Percentiles rank a stretch among this genome's conserved stretches.
These are phyloP conservation scores for roundworm (Caenorhabditis elegans) DNA, from an alignment of 1,140 invertebrate genomes.

Conservation along the genomic window DNA sequence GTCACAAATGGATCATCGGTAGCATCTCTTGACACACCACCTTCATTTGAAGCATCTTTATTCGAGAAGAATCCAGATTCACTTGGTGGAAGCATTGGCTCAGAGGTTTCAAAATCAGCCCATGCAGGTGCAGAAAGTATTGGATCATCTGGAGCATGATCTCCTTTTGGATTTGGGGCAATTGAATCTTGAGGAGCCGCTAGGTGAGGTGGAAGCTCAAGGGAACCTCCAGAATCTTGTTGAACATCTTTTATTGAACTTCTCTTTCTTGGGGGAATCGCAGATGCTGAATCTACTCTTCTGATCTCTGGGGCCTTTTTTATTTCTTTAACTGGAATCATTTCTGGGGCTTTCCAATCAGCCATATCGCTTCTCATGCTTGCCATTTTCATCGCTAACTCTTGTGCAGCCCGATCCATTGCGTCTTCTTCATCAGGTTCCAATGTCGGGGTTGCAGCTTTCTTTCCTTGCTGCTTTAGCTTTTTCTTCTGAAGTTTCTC, in stretches of 20 bases:
- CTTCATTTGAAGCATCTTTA: conserved; percentile 30
- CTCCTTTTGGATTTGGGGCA: conserved; percentile 38
- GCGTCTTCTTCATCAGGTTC: conserved; percentile 62
- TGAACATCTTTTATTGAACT: conserved; percentile 42
- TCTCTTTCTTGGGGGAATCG: conserved; percentile 44
- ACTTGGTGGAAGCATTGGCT: conserved; percentile 51
- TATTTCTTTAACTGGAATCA: neutral
- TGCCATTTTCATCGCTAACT: conserved; percentile 60
- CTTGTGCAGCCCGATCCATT: conserved; percentile 59
- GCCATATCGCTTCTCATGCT: conserved; percentile 42
- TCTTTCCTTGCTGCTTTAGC: conserved; percentile 47
- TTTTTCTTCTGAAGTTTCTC: conserved; percentile 61
- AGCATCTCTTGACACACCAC: neutral
- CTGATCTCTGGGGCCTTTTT: conserved; percentile 16
- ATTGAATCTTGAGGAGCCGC: neutral
- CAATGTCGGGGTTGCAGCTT: conserved; percentile 45
- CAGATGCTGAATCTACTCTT: conserved; percentile 38
- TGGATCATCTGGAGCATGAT: conserved; percentile 42
- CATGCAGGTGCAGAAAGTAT: conserved; percentile 45
- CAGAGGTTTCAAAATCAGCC: conserved; percentile 53
- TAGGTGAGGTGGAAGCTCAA: conserved; percentile 32
- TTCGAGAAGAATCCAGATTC: conserved; percentile 59
- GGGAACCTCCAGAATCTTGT: conserved; percentile 43
- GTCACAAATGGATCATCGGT: conserved; percentile 49
- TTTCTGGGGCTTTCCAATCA: conserved; percentile 32